Evolutionary conservation across 1,140 invertebrate species (phyloP).

Genomic region (Pteromalus puparum): DNA sequence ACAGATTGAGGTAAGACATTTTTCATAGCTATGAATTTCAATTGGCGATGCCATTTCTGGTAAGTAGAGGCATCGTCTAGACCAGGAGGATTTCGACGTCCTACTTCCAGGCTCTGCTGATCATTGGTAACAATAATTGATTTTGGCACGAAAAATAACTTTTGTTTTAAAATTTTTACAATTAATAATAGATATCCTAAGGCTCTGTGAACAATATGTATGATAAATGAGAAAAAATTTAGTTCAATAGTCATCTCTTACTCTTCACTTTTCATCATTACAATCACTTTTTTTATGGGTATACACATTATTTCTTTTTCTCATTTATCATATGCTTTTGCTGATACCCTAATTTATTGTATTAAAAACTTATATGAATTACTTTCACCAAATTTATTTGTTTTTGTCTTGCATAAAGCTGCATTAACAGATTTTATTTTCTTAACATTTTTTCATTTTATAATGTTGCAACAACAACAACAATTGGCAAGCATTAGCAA

Average conservation of each 20-base stretch:
- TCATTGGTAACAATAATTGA: constrained; percentile 50
- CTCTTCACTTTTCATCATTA: background rate
- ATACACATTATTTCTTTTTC: background rate
- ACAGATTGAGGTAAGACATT: constrained; percentile 77
- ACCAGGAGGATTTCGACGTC: constrained; percentile 37
- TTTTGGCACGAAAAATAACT: constrained; percentile 51
- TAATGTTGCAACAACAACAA: constrained; percentile 7
- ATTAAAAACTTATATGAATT: background rate
- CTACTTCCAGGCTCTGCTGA: constrained; percentile 48
- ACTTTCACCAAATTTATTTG: background rate
- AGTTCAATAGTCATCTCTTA: background rate
- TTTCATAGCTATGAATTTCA: background rate
- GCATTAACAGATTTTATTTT: background rate
- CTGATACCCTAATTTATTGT: background rate
- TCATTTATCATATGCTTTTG: constrained; percentile 28
- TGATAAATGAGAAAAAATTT: constrained; percentile 43
- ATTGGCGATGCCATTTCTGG: constrained; percentile 42
- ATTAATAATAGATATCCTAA: background rate
- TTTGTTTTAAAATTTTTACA: constrained; percentile 17
- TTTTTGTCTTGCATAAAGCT: background rate
- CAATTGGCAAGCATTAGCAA: constrained; percentile 1
- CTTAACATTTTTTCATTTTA: background rate
- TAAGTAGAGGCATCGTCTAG: constrained; percentile 45
- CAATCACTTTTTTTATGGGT: background rate
- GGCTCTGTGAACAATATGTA: background rate